phyloP scores from a whole-genome alignment of 2,797 vertebrate genomes.

The Gallirallus australis region DNA sequence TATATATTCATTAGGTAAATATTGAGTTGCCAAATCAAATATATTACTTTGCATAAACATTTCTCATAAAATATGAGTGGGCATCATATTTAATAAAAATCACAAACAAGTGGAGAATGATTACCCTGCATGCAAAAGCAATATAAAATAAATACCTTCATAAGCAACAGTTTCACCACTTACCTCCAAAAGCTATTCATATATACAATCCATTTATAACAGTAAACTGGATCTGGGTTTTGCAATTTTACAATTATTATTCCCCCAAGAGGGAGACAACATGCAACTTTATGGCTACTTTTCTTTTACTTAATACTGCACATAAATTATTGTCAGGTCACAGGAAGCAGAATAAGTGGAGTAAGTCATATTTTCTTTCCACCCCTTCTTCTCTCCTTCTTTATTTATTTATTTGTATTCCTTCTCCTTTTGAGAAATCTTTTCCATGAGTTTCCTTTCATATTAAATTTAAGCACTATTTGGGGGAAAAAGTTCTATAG shows the following conservation, averaged over 20 bases:
- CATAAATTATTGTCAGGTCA: slow-evolving; percentile 41
- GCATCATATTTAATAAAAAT: slow-evolving; percentile 59
- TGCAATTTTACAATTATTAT: slow-evolving; percentile 35
- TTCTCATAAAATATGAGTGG: slow-evolving; percentile 49
- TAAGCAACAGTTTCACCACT: slow-evolving; percentile 40
- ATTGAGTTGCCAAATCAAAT: slow-evolving; percentile 15
- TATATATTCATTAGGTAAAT: slow-evolving; percentile 52
- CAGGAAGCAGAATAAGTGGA: not conserved
- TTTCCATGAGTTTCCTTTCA: not conserved
- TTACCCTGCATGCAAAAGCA: slow-evolving; percentile 6
- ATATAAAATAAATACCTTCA: slow-evolving; percentile 48
- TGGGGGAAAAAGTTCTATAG: not conserved
- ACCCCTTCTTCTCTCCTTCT: not conserved
- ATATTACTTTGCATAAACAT: slow-evolving; percentile 37
- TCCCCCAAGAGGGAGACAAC: slow-evolving; percentile 11
- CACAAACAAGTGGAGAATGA: slow-evolving; percentile 25
- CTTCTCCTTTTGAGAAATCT: not conserved
- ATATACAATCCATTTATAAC: slow-evolving; percentile 30
- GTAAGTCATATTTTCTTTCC: not conserved
- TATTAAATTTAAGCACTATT: not conserved
- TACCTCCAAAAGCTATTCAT: slow-evolving; percentile 31
- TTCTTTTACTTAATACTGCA: slow-evolving; percentile 25
- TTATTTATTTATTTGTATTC: not conserved
- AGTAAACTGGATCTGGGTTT: not conserved
- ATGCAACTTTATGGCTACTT: slow-evolving; percentile 37